Conservation (phyloP, 2,113 vertebrate genomes). For the Festucalex cinctus region DNA sequence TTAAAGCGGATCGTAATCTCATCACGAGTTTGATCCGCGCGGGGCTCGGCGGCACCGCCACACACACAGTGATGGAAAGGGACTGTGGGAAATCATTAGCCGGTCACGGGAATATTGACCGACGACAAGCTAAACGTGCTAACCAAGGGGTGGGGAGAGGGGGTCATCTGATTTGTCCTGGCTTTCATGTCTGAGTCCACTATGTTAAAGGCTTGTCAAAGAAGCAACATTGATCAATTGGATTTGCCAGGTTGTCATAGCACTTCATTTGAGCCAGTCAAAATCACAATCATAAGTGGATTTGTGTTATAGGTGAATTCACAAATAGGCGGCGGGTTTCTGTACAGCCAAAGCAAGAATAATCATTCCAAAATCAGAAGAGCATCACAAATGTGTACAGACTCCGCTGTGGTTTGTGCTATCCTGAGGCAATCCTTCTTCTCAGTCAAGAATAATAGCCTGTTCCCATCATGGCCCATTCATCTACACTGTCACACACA, state of each 20-base stretch:
- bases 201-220: neutral
- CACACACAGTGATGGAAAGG: slow-evolving; percentile 11
- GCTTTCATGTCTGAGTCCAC: neutral
- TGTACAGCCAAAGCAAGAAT: neutral
- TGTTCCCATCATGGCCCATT: slow-evolving; percentile 12
- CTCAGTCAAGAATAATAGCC: slow-evolving; percentile 19
- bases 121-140: neutral
- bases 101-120: slow-evolving; percentile 11
- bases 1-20: slow-evolving; percentile 44
- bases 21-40: slow-evolving; percentile 33
- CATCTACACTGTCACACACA: slow-evolving; percentile 6
- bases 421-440: slow-evolving; percentile 19
- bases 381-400: slow-evolving; percentile 2
- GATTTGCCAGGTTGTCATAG: neutral
- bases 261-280: slow-evolving; percentile 9
- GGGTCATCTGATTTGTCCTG: slow-evolving; percentile 1
- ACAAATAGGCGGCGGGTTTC: neutral
- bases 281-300: neutral
- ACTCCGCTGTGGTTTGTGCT: slow-evolving; percentile 15
- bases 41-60: slow-evolving; percentile 2
- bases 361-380: neutral
- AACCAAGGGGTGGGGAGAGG: neutral
- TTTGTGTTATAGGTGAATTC: neutral
- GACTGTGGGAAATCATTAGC: slow-evolving; percentile 23
- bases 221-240: neutral